Evolutionary conservation across 2,113 vertebrate species (phyloP).

Genomic region (Bubo scandiacus): DNA sequence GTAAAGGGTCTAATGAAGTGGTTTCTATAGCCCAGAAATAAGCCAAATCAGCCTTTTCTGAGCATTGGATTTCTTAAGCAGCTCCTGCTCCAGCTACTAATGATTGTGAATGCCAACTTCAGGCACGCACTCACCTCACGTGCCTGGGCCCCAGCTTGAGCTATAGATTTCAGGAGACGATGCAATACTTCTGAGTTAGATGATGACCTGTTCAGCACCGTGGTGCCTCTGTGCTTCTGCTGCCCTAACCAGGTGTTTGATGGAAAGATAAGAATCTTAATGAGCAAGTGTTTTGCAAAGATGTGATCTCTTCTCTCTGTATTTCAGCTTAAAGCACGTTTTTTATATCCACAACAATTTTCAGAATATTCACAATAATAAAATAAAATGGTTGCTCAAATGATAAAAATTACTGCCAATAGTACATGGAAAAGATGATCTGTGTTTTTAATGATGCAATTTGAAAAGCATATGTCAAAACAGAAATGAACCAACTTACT

Average conservation of each 20-base stretch:
- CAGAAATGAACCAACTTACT: neutral
- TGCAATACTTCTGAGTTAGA: neutral
- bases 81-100: neutral
- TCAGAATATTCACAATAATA: neutral
- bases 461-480: conserved; percentile 46
- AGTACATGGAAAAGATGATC: neutral
- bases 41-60: neutral
- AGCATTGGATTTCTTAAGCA: neutral
- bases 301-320: neutral
- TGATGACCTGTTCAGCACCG: neutral
- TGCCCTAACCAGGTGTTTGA: neutral
- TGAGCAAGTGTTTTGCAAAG: neutral
- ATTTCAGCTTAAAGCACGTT: neutral
- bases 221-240: neutral
- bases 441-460: conserved; percentile 7
- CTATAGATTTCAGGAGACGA: neutral
- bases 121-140: neutral
- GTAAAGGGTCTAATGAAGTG: neutral
- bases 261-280: neutral
- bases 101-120: neutral
- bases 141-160: neutral
- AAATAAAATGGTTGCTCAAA: neutral
- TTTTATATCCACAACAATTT: neutral
- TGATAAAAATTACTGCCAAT: neutral
- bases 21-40: neutral